These are phyloP conservation scores for Orthosia gracilis DNA, from an alignment of 2,888 invertebrate genomes.

Conservation along the genomic window DNA sequence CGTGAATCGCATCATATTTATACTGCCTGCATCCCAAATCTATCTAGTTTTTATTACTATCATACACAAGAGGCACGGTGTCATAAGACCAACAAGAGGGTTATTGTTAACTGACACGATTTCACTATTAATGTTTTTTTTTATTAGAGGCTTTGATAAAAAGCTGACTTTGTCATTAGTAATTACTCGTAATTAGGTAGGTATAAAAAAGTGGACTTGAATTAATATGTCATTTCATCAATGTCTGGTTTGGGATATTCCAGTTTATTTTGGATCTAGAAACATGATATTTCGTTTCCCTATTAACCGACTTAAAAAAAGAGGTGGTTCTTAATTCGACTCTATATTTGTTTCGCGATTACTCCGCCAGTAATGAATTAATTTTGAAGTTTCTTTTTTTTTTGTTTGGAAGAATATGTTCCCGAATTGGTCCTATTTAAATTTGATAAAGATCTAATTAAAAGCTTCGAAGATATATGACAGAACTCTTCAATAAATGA, in stretches of 20 bases:
- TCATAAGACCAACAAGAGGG: constrained; percentile 26
- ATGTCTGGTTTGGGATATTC: constrained; percentile 7
- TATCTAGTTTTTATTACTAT: constrained; percentile 58
- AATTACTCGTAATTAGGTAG: constrained; percentile 1
- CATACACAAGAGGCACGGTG: constrained; percentile 7
- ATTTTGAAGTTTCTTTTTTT: no score
- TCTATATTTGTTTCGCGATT: no score
- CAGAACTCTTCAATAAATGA: no score
- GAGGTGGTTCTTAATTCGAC: no score
- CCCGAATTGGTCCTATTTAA: no score
- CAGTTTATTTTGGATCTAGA: neutral
- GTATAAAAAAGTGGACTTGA: no score
- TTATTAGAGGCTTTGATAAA: constrained; percentile 1
- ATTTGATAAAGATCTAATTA: no score
- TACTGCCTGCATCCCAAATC: constrained; percentile 51
- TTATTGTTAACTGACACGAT: constrained; percentile 37
- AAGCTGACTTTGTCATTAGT: constrained; percentile 7
- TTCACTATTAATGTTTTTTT: constrained; percentile 33
- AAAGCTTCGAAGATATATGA: no score
- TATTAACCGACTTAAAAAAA: no score
- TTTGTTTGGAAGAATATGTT: no score
- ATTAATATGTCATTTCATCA: neutral
- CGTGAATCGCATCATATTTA: constrained; percentile 55
- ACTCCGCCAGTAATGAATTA: no score
- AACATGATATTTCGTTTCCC: neutral